Evolutionary conservation across 1,140 invertebrate genomes (phyloP).

Genomic region (Drosophila sp.): DNA sequence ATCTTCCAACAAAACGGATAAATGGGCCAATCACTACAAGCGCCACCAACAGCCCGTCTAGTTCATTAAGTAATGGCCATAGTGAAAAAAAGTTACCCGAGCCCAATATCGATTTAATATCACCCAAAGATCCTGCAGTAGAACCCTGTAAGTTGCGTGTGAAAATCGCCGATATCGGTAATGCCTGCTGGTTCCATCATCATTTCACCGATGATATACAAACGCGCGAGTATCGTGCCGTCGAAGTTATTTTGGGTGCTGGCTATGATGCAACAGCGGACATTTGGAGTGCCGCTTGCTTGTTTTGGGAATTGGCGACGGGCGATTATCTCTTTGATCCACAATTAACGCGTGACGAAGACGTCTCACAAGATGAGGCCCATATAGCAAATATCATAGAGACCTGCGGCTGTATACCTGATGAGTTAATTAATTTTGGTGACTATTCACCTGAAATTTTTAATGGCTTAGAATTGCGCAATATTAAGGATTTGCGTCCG

Average conservation of each 20-base stretch:
- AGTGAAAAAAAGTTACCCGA: background rate
- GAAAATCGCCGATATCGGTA: constrained; percentile 98
- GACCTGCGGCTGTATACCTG: constrained; percentile 96
- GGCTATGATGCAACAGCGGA: constrained; percentile 97
- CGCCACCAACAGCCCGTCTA: background rate
- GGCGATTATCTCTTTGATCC: constrained; percentile 99
- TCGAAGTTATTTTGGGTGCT: constrained; percentile 97
- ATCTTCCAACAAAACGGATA: background rate
- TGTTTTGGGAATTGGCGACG: constrained; percentile 99
- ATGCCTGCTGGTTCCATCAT: constrained; percentile 98
- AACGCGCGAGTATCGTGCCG: constrained; percentile 97
- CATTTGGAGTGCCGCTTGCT: constrained; percentile 99
- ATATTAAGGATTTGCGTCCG: constrained; percentile 94
- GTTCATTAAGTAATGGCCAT: background rate
- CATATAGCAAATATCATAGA: constrained; percentile 99
- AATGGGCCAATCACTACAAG: background rate
- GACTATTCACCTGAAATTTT: constrained; percentile 96
- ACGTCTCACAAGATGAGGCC: constrained; percentile 94
- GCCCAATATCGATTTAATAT: constrained; percentile 56
- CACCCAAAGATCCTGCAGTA: constrained; percentile 88
- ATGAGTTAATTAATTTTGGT: constrained; percentile 92
- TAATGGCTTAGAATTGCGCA: constrained; percentile 93
- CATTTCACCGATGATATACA: constrained; percentile 99
- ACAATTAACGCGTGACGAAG: constrained; percentile 90
- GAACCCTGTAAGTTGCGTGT: constrained; percentile 92